Evolutionary conservation across 2,888 invertebrate species (phyloP).

Genomic region (Calameuta pallipes): DNA sequence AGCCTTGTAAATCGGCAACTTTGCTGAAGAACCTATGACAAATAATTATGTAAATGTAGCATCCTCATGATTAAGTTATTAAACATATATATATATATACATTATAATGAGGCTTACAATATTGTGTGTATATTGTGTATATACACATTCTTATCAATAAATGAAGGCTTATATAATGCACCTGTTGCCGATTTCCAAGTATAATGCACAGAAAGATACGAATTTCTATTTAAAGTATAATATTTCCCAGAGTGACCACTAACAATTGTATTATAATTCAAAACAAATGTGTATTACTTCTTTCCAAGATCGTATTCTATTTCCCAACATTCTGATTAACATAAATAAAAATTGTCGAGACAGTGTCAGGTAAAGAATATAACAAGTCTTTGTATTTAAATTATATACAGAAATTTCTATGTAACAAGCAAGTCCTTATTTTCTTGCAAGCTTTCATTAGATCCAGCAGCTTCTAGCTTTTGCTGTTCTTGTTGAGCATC

Average conservation of each 20-base stretch:
- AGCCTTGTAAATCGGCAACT: background rate
- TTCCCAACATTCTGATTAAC: background rate
- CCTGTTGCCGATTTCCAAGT: background rate
- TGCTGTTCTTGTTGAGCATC: constrained; percentile 25
- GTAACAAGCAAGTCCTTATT: background rate
- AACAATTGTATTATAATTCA: background rate
- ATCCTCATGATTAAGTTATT: constrained; percentile 1
- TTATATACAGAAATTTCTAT: constrained; percentile 10
- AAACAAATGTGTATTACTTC: background rate
- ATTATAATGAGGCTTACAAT: background rate
- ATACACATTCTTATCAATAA: constrained; percentile 47
- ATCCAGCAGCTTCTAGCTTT: constrained; percentile 4
- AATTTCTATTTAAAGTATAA: background rate
- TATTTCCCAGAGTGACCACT: background rate
- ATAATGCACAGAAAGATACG: background rate
- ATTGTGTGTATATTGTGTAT: constrained; percentile 29
- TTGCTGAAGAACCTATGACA: background rate
- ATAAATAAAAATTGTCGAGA: background rate
- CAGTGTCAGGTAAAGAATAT: background rate
- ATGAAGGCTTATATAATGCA: constrained; percentile 41
- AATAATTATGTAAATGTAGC: background rate
- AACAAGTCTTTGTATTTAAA: constrained; percentile 15
- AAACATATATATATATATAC: background rate
- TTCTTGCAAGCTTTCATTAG: constrained; percentile 11
- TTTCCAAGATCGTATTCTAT: background rate